A percentile compares a stretch with the other conserved stretches of the same genome.
Conservation (phyloP, 92 coral and sea anemone species). For the Phenganax subtilis region DNA sequence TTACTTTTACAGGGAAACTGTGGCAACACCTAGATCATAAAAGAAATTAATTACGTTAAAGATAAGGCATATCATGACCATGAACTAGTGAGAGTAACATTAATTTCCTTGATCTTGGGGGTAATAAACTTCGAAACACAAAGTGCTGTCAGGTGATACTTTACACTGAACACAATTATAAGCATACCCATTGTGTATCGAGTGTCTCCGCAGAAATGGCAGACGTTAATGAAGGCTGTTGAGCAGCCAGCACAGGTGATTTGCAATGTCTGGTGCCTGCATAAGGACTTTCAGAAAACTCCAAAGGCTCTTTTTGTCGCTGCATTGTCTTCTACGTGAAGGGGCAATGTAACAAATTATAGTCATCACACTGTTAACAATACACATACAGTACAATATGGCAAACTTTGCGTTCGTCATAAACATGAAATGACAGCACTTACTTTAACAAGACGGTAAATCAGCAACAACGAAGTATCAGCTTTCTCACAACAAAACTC, state of each 20-base stretch:
- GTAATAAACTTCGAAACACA: too few species aligned
- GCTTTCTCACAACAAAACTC: too few species aligned
- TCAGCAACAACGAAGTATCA: too few species aligned
- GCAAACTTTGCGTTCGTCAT: not conserved
- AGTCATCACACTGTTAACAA: not conserved
- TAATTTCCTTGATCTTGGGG: too few species aligned
- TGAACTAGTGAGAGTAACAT: too few species aligned
- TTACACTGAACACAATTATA: not conserved
- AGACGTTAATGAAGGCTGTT: slow-evolving; percentile 82
- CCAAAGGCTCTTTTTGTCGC: slow-evolving; percentile 61
- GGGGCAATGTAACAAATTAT: not conserved
- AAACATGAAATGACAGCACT: too few species aligned
- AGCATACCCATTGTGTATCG: slow-evolving; percentile 55
- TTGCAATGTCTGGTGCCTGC: slow-evolving; percentile 64
- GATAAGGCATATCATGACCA: not conserved
- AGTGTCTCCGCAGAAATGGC: slow-evolving; percentile 61
- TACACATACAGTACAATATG: not conserved
- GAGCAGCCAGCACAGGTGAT: slow-evolving; percentile 92
- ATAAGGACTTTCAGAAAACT: slow-evolving; percentile 81
- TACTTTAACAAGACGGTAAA: too few species aligned
- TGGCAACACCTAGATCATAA: slow-evolving; percentile 55
- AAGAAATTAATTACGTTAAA: not conserved
- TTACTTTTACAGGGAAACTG: slow-evolving; percentile 45
- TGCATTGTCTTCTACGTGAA: slow-evolving; percentile 25
- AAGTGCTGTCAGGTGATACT: not conserved